Conservation (phyloP, 2,888 invertebrate species). For the Euphydryas editha region DNA sequence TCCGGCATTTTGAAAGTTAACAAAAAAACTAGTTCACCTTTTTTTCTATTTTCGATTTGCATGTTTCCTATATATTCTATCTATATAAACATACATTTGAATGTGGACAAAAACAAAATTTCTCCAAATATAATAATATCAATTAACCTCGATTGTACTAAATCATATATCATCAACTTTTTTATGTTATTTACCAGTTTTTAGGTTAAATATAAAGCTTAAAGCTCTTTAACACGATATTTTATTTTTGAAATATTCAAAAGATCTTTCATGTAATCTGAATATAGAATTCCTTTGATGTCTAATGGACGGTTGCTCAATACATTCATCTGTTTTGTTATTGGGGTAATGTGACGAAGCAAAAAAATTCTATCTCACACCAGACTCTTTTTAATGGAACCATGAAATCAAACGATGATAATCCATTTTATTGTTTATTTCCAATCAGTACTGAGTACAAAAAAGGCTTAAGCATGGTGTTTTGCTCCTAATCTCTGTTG, state of each 20-base stretch:
- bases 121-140: too few species aligned
- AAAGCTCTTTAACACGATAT: neutral
- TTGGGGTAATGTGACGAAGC: slow-evolving; percentile 65
- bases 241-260: slow-evolving; percentile 6
- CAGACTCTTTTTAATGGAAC: slow-evolving; percentile 50
- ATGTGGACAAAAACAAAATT: too few species aligned
- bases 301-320: slow-evolving; percentile 32
- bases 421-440: slow-evolving; percentile 38
- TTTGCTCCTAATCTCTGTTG: too few species aligned
- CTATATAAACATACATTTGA: too few species aligned
- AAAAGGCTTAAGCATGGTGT: neutral
- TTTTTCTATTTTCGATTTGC: too few species aligned
- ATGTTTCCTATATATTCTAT: too few species aligned
- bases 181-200: neutral
- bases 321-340: slow-evolving; percentile 67
- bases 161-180: too few species aligned
- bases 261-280: slow-evolving; percentile 16
- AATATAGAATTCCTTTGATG: slow-evolving; percentile 19
- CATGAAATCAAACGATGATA: slow-evolving; percentile 64
- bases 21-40: too few species aligned
- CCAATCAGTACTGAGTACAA: slow-evolving; percentile 29
- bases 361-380: slow-evolving; percentile 56
- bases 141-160: too few species aligned
- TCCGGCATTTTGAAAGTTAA: too few species aligned
- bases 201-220: neutral